Conservation (phyloP, 2,797 vertebrate species). For the Prunella strophiata region DNA sequence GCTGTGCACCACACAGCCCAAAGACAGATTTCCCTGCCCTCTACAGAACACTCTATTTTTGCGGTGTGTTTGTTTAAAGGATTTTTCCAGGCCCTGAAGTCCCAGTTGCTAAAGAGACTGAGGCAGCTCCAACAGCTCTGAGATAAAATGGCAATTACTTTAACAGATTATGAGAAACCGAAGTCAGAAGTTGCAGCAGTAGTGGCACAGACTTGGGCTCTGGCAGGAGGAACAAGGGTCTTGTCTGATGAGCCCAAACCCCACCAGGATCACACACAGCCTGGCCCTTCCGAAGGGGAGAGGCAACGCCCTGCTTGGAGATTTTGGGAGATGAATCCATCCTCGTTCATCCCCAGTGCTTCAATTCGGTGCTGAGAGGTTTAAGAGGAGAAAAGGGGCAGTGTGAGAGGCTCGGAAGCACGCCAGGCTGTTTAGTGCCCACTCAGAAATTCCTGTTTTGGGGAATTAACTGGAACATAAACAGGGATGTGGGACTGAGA, state of each 20-base stretch:
- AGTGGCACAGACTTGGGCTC: conserved; percentile 44
- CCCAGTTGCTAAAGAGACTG: conserved; percentile 3
- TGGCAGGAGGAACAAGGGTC: conserved; percentile 51
- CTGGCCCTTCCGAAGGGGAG: neutral
- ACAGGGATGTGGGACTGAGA: conserved; percentile 50
- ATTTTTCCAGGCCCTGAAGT: conserved; percentile 31
- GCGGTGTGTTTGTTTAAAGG: neutral
- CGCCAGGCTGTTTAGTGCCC: conserved; percentile 37
- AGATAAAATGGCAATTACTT: conserved; percentile 68
- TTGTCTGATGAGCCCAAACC: neutral
- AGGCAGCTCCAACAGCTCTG: neutral
- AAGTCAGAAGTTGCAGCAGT: neutral
- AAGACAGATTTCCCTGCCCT: neutral
- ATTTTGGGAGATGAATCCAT: neutral
- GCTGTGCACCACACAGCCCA: neutral
- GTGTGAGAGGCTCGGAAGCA: neutral
- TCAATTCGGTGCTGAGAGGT: neutral
- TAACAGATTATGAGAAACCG: conserved; percentile 56
- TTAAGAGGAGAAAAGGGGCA: conserved; percentile 6
- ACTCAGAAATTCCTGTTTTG: neutral
- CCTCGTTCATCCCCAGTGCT: neutral
- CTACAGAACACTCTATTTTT: neutral
- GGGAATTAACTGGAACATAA: conserved; percentile 28
- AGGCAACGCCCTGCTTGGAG: neutral
- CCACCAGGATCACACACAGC: neutral